Conservation (phyloP, 2,888 invertebrate species). For the Acleris sparsana region DNA sequence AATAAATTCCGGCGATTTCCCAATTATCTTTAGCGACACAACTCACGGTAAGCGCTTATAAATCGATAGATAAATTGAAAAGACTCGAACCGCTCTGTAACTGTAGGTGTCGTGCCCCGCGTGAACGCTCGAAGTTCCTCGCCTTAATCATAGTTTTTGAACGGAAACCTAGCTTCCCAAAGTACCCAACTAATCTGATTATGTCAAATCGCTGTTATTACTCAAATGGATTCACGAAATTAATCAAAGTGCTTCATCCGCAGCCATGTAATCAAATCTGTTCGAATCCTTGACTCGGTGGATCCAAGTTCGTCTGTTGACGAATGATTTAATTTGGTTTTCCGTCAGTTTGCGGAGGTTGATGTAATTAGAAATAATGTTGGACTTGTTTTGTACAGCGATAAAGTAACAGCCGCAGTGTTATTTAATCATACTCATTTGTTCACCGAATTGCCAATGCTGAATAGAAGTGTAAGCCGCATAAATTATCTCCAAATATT, state of each 20-base stretch:
- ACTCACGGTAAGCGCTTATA: conserved; percentile 22
- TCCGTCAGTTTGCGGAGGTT: background rate
- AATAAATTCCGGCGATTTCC: conserved; percentile 25
- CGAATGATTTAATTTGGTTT: conserved; percentile 6
- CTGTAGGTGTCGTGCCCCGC: background rate
- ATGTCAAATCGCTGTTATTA: conserved; percentile 52
- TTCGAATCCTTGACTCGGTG: conserved; percentile 4
- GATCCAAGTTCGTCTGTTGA: conserved; percentile 2
- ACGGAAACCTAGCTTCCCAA: background rate
- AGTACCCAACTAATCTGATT: conserved; percentile 26
- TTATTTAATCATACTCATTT: too few relatives aligned
- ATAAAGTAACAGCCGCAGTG: too few relatives aligned
- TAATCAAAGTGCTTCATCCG: conserved; percentile 4
- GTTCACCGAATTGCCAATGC: background rate
- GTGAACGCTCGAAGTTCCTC: background rate
- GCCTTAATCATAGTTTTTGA: background rate
- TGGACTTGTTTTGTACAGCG: too few relatives aligned
- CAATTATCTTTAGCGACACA: conserved; percentile 28
- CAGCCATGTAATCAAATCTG: conserved; percentile 11
- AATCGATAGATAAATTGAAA: conserved; percentile 28
- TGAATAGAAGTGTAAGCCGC: background rate
- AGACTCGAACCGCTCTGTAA: background rate
- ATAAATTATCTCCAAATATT: background rate
- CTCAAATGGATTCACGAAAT: conserved; percentile 11
- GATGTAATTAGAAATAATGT: too few relatives aligned